Evolutionary conservation across 2,113 vertebrate genomes (phyloP).

Genomic region (Ciconia boyciana): DNA sequence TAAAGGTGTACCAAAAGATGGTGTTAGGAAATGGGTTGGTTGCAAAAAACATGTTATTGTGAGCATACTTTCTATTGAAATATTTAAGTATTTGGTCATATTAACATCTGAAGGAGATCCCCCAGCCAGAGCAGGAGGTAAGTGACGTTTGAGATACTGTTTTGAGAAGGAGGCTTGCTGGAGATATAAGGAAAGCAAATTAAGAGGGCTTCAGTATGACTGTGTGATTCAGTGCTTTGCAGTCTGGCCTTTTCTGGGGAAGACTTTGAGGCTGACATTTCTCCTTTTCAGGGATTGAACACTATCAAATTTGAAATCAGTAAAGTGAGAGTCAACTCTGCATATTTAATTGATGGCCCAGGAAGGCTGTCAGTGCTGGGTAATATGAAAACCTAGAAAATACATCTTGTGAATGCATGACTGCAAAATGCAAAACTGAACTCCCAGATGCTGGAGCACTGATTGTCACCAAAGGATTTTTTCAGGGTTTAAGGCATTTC

Average conservation of each 20-base stretch:
- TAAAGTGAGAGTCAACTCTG: background rate
- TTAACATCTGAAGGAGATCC: background rate
- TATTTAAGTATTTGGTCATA: background rate
- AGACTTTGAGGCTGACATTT: background rate
- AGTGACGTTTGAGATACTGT: background rate
- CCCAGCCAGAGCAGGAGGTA: background rate
- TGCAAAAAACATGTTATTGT: rapidly evolving
- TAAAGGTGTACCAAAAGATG: background rate
- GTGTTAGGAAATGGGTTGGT: background rate
- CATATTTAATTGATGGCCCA: background rate
- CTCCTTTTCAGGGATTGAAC: background rate
- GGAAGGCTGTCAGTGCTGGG: background rate
- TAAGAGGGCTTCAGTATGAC: background rate
- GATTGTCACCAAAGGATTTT: background rate
- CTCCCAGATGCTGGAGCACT: background rate
- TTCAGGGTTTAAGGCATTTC: background rate
- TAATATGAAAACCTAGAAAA: background rate
- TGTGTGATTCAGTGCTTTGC: background rate
- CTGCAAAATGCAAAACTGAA: background rate
- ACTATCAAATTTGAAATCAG: background rate
- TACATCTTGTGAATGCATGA: background rate
- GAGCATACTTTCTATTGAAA: background rate
- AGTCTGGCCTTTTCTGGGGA: background rate
- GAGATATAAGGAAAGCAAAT: background rate
- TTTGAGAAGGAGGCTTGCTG: background rate